Evolutionary conservation across 1,140 invertebrate genomes (phyloP), one percentile per base, ranked within the genome.

Genomic region (Cotesia vestalis): DNA sequence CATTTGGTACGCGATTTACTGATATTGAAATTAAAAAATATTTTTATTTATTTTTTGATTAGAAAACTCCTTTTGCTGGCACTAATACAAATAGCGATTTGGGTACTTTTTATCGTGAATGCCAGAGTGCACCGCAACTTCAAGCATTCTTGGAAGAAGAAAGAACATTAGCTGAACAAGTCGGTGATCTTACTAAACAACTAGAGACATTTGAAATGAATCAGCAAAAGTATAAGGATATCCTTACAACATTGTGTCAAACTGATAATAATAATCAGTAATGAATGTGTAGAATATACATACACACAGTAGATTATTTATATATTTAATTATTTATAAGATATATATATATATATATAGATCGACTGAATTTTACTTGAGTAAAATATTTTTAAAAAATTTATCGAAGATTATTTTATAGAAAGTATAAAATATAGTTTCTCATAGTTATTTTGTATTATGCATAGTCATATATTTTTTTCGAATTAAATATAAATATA

Each of bases 41-140:
- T 55, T 9, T 67, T n/a, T 17, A 35, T 60, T 69, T 40, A 9
- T 57, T 35, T 64, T 35, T 20, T 36, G 17, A 11, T 20, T 80
- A 90, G 89, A 90, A 89, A 87, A 88, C 89, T 53, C 90, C 89
- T 6, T 91, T 90, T 73, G 89, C 89, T 35, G 86, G 83, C 34
- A 86, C 84, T 17, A 89, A 87, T 73, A 86, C 87, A n/a, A 85
- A 87, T 69, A 88, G 88, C 69, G 94, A 95, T 82, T 86, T 95
- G 68, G 92, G 92, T 51, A 88, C 90, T 68, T 95, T 95, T 85
- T 94, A 93, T 84, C 86, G 91, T 4, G 92, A 94, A 78, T 95
- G 93, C 84, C 92, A 94, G 83, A 89, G 89, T 78, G 93, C 94
- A 4, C 93, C 93, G 0, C 90, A 90, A 40, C 84, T 94, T 36